Conservation (phyloP, 2,797 vertebrate genomes). For the Danio kyathit region DNA sequence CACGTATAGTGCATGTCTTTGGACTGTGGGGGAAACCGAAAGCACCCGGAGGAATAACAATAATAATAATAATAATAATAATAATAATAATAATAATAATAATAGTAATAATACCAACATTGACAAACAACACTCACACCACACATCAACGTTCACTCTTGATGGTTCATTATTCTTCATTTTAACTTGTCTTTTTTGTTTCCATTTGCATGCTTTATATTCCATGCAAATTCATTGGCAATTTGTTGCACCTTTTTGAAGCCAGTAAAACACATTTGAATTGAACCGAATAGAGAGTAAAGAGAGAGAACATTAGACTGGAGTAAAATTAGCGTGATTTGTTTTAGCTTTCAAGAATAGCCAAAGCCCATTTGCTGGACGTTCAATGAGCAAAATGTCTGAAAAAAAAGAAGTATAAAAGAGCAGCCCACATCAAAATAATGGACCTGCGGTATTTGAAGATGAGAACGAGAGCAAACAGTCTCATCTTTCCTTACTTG, state of each 20-base stretch:
- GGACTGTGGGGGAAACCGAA: too few species aligned
- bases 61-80: too few species aligned
- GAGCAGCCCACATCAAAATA: constrained; percentile 54
- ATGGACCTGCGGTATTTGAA: constrained; percentile 39
- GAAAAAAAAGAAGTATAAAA: constrained; percentile 46
- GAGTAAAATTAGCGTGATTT: constrained; percentile 62
- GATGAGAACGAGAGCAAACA: constrained; percentile 28
- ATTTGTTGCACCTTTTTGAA: constrained; percentile 14
- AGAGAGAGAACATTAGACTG: constrained; percentile 50
- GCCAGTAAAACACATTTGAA: constrained; percentile 27
- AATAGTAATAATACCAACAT: neutral
- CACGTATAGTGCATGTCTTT: too few species aligned
- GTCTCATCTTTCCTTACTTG: constrained; percentile 29
- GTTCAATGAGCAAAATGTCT: constrained; percentile 57
- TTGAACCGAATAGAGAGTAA: neutral
- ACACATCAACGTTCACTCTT: neutral
- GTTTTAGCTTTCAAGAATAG: constrained; percentile 64
- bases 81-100: too few species aligned
- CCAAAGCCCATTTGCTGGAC: constrained; percentile 61
- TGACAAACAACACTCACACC: neutral
- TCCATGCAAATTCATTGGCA: neutral
- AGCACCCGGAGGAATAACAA: too few species aligned
- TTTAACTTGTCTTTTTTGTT: neutral
- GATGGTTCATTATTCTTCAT: neutral
- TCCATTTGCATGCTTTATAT: constrained; percentile 15